A percentile compares a stretch with the other conserved stretches of the same genome.
Evolutionary conservation across 1,140 invertebrate genomes (phyloP).

Genomic region (fruit fly (Drosophila melanogaster)): DNA sequence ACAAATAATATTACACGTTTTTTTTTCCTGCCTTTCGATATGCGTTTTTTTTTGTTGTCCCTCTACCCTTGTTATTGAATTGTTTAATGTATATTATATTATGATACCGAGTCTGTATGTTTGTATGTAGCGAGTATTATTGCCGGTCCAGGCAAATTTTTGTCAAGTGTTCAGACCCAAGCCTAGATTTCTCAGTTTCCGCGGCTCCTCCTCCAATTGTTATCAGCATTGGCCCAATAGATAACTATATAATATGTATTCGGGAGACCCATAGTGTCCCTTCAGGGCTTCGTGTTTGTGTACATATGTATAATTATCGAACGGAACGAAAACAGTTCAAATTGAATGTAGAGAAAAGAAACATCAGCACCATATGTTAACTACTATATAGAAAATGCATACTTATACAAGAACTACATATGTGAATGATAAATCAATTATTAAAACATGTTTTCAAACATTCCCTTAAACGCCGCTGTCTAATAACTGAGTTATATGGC

Average conservation of each 20-base stretch:
- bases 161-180: constrained; percentile 11
- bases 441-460: constrained; percentile 63
- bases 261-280: constrained; percentile 16
- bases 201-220: constrained; percentile 4
- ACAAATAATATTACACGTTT: constrained; percentile 49
- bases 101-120: constrained; percentile 45
- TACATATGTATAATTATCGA: constrained; percentile 48
- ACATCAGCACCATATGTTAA: constrained; percentile 46
- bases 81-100: constrained; percentile 76
- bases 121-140: constrained; percentile 70
- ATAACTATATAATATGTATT: constrained; percentile 22
- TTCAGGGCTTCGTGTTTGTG: constrained; percentile 34
- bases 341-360: constrained; percentile 28
- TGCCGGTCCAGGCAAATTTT: constrained; percentile 26
- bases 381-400: constrained; percentile 50
- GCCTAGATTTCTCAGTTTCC: constrained; percentile 2
- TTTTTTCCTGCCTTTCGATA: constrained; percentile 51
- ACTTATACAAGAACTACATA: constrained; percentile 44
- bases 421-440: constrained; percentile 56
- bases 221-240: constrained; percentile 12
- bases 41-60: constrained; percentile 44
- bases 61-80: constrained; percentile 67
- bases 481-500: constrained; percentile 5
- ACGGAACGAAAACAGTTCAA: constrained; percentile 34
- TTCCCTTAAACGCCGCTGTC: constrained; percentile 35